Conservation (phyloP, 2,113 vertebrate species). For the Ictidomys tridecemlineatus region DNA sequence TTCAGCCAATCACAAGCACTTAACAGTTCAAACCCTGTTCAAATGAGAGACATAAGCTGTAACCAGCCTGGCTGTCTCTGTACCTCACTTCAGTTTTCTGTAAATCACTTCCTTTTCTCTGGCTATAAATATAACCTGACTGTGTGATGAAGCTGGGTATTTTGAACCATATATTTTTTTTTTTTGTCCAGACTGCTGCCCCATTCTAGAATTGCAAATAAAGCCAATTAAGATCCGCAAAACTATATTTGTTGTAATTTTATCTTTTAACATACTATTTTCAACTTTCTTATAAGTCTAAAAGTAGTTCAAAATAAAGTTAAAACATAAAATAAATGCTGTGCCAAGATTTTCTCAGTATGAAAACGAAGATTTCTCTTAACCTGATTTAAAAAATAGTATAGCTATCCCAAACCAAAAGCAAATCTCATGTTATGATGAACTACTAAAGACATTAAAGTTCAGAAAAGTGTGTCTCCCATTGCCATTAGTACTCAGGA, state of each 20-base stretch:
- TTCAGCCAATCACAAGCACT: background rate
- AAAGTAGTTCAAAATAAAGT: constrained; percentile 10
- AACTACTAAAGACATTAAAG: background rate
- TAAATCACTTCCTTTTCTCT: background rate
- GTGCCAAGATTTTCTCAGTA: background rate
- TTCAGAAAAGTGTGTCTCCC: background rate
- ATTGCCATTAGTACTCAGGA: background rate
- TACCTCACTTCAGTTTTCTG: background rate
- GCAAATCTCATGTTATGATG: background rate
- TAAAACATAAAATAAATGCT: constrained; percentile 16
- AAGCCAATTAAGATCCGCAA: background rate
- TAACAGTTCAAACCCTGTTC: background rate
- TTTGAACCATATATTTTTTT: background rate
- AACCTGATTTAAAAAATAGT: constrained; percentile 5
- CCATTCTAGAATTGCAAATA: background rate
- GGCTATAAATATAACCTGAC: background rate
- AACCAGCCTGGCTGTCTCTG: background rate
- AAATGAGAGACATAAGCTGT: background rate
- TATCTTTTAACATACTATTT: background rate
- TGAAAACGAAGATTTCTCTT: constrained; percentile 14
- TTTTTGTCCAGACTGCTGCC: background rate
- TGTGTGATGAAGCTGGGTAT: background rate
- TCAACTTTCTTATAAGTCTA: background rate
- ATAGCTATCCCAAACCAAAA: background rate
- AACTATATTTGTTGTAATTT: background rate